Percentiles rank a stretch among this genome's conserved stretches.
These are phyloP conservation scores for Heptranchias perlo DNA, from an alignment of 2,113 vertebrate genomes.

Conservation along the genomic window DNA sequence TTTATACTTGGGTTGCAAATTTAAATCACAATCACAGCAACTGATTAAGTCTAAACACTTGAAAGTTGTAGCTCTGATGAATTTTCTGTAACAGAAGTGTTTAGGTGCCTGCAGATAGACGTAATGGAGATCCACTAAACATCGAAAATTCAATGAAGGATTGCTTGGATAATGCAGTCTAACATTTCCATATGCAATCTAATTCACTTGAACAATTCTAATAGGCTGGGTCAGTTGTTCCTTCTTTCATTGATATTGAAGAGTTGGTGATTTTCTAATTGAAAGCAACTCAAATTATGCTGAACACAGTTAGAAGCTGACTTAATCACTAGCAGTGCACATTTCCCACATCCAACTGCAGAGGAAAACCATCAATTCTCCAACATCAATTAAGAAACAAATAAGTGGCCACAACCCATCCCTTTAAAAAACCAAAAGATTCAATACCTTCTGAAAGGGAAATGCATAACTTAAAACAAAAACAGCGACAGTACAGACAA, in stretches of 20 bases:
- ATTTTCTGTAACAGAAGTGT: neutral
- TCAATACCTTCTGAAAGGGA: neutral
- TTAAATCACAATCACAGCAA: neutral
- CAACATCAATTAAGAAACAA: neutral
- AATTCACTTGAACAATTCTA: neutral
- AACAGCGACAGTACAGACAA: neutral
- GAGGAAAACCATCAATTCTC: neutral
- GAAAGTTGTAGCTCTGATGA: neutral
- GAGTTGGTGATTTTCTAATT: neutral
- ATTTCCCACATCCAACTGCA: neutral
- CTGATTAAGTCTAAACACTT: neutral
- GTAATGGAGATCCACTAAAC: neutral
- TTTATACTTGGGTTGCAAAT: neutral
- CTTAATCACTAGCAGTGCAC: neutral
- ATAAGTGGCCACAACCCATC: neutral
- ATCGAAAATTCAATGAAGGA: neutral
- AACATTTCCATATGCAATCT: neutral
- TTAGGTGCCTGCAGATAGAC: neutral
- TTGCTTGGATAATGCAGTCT: neutral
- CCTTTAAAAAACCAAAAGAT: neutral
- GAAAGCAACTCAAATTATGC: neutral
- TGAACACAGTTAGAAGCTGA: neutral
- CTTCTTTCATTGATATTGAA: neutral
- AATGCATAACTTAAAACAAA: neutral
- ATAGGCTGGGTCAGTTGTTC: neutral